Base-by-base conservation (phyloP, 2,888 invertebrate species). In the Hypselothyrea guttata region DNA sequence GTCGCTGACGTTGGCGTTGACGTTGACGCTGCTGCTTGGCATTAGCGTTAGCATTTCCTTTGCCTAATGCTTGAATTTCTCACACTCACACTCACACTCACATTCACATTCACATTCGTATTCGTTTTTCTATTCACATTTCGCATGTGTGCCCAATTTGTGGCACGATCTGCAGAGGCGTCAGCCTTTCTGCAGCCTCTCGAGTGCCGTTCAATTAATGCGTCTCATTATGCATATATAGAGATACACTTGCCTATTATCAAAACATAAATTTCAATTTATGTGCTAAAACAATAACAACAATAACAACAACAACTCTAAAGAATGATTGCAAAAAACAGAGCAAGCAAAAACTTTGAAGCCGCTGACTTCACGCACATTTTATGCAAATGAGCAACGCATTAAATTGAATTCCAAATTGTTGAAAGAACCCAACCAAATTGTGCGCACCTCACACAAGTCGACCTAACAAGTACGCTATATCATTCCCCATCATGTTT, bases 241-340 rank as follows among this genome's bases (percentile, higher is more conserved):
- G 46, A 67, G 47, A 77, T 68, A 66, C 72, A 66, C 59, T 79
- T 61, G 68, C 52, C 69, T 69, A 79, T 77, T 71, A 66, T 59
- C 65, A 49, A 72, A 62, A 70, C 72, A 84, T 82, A 58, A 77
- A 84, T 79, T 77, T 77, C 61, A 76, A 81, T 74, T 76, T 65
- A 68, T 68, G 59, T 67, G 51, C 55, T 53, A 38, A 65, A 63
- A 62, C 18, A 41, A 33, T 38, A 58, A 51, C 16, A 51, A 60
- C 12, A 63, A 52, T 35, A 48, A 49, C 38, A 34, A 34, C 4
- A 35, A n/a, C 18, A 16, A 18, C 7, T 5, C 9, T n/a, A 4
- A 16, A 34, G 7, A 34, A 13, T 3, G 12, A 13, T 13, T 7
- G 15, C 33, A 33, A 9, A 8, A 35, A 15, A 13, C 13, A 38